Evolutionary conservation across 2,113 vertebrate species (phyloP).

Genomic region (Cheirogaleus medius): DNA sequence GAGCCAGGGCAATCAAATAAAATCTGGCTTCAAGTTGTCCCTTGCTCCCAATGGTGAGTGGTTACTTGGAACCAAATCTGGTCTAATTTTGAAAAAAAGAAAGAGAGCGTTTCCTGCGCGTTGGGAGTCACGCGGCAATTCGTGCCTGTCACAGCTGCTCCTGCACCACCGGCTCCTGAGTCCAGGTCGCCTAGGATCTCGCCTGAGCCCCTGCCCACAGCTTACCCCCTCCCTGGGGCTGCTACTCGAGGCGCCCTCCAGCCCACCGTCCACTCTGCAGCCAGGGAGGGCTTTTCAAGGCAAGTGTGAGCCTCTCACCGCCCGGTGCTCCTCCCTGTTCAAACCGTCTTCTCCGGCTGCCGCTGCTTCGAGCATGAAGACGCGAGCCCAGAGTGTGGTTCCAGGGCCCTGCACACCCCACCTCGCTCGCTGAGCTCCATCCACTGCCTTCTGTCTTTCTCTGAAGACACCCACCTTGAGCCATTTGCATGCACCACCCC

Average conservation of each 20-base stretch:
- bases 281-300: not conserved
- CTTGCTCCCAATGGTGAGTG: not conserved
- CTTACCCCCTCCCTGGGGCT: not conserved
- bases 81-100: not conserved
- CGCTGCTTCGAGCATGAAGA: not conserved
- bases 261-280: not conserved
- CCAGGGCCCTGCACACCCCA: not conserved
- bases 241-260: fast-evolving
- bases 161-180: fast-evolving
- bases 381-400: fast-evolving
- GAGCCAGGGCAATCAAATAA: not conserved
- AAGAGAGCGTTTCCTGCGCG: not conserved
- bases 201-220: not conserved
- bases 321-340: not conserved
- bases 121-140: too few species aligned
- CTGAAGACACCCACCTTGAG: not conserved
- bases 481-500: too few species aligned
- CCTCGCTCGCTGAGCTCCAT: not conserved
- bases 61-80: not conserved
- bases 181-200: fast-evolving
- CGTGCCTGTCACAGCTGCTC: not conserved
- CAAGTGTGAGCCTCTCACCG: not conserved
- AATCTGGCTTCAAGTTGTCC: not conserved
- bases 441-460: not conserved
- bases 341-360: not conserved